Conservation (phyloP, 2,888 invertebrate genomes). For the Netelia inedita region DNA sequence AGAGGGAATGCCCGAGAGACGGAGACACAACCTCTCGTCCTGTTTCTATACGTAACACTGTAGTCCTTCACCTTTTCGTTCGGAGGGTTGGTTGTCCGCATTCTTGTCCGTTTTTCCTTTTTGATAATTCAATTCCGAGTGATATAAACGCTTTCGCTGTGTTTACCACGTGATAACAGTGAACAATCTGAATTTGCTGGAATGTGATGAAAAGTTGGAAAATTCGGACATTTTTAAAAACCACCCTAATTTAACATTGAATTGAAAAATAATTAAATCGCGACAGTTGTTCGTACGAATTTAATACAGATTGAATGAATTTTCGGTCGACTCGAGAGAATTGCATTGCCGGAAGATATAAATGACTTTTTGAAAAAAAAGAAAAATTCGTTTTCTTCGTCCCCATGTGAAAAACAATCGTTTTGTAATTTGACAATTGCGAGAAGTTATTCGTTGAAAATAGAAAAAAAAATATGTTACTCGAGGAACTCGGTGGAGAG, state of each 20-base stretch:
- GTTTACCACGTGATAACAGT: not conserved
- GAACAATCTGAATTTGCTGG: not conserved
- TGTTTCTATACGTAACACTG: not conserved
- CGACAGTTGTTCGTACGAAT: no score
- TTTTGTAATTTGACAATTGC: not conserved
- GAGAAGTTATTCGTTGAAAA: not conserved
- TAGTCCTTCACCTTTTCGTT: constrained; percentile 12
- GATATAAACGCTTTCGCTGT: not conserved
- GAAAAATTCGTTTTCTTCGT: no score
- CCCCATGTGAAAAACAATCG: not conserved
- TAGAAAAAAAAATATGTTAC: not conserved
- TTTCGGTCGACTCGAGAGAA: no score
- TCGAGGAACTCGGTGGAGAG: not conserved
- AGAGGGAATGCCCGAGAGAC: constrained; percentile 66
- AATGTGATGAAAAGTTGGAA: no score
- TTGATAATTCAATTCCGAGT: constrained; percentile 41
- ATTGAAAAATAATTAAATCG: no score
- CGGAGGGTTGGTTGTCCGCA: constrained; percentile 25
- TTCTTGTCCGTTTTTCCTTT: constrained; percentile 44
- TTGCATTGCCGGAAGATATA: not conserved
- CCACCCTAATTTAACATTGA: no score
- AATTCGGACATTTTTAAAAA: no score
- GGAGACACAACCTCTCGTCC: constrained; percentile 1
- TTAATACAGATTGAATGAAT: no score
- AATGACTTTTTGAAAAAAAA: not conserved